Evolutionary conservation across 2,797 vertebrate species (phyloP).

Genomic region (Delichon dasypus): DNA sequence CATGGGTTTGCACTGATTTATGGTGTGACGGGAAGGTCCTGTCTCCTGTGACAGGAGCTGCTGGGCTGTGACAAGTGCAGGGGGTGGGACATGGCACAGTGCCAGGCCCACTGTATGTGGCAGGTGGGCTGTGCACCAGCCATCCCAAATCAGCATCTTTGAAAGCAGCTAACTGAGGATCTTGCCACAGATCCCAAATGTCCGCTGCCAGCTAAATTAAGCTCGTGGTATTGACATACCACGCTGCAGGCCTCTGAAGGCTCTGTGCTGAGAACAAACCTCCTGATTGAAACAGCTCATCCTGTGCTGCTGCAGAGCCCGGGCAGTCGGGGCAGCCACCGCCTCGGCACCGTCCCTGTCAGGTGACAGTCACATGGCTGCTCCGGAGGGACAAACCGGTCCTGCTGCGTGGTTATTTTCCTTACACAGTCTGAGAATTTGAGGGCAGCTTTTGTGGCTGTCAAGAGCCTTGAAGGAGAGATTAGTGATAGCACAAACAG

Average conservation of each 20-base stretch:
- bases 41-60: background rate
- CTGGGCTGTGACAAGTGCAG: background rate
- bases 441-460: background rate
- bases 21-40: background rate
- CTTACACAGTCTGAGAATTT: background rate
- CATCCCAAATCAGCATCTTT: background rate
- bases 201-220: background rate
- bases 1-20: background rate
- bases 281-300: fast-evolving
- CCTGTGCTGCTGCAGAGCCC: background rate
- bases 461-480: background rate
- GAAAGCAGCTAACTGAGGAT: background rate
- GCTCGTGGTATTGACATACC: background rate
- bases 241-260: background rate
- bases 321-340: fast-evolving
- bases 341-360: background rate
- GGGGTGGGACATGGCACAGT: background rate
- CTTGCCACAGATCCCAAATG: background rate
- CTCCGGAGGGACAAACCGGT: background rate
- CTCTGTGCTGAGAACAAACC: background rate
- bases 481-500: background rate
- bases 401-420: background rate
- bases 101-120: fast-evolving
- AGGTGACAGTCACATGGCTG: background rate
- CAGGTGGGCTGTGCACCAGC: background rate